Evolutionary conservation across 2,113 vertebrate species (phyloP).

Genomic region (Xiphorhynchus elegans): DNA sequence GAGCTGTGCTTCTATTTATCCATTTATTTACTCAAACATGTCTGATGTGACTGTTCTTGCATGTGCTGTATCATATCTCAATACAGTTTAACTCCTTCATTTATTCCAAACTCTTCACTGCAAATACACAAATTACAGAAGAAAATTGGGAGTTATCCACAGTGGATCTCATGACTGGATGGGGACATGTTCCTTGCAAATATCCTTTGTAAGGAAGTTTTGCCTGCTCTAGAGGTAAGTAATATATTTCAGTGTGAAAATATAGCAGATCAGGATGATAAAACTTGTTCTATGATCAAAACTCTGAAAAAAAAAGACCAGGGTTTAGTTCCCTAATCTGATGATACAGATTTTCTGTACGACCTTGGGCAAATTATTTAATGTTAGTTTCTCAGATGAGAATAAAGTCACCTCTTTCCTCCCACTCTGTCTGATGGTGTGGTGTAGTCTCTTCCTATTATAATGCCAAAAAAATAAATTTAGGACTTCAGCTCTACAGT

Average conservation of each 20-base stretch:
- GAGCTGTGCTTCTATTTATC: background rate
- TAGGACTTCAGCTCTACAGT: background rate
- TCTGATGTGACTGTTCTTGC: background rate
- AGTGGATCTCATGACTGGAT: background rate
- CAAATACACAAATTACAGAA: background rate
- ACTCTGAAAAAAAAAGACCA: background rate
- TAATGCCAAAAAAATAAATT: background rate
- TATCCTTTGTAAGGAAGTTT: background rate
- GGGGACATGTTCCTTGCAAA: background rate
- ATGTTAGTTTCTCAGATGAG: background rate
- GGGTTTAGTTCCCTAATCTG: background rate
- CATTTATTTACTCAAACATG: background rate
- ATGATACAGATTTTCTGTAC: background rate
- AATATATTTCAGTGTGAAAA: background rate
- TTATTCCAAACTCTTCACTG: background rate
- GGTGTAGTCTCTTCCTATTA: background rate
- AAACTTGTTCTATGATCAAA: background rate
- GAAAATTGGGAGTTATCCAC: background rate
- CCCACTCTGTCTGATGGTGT: background rate
- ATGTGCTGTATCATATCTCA: background rate
- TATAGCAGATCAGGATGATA: background rate
- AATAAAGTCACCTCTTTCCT: conserved; percentile 9
- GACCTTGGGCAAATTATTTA: background rate
- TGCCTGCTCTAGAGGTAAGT: background rate
- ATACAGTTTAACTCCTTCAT: background rate